Evolutionary conservation across 2,113 vertebrate genomes (phyloP).

Genomic region (Istiophorus platypterus): DNA sequence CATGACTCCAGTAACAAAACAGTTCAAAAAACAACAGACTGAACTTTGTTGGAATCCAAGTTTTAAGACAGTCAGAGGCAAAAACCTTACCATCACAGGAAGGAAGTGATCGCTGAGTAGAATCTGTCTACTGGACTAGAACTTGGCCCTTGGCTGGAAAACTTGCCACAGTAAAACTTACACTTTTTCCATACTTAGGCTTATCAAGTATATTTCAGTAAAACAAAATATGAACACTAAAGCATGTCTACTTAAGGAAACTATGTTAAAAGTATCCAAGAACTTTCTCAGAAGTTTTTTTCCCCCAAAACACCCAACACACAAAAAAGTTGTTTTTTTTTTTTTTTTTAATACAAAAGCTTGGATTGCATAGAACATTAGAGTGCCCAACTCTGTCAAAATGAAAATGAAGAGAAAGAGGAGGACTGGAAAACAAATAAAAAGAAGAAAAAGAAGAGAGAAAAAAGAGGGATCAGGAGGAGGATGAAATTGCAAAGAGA

Average conservation of each 20-base stretch:
- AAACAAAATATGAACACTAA: background rate
- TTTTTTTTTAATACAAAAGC: constrained; percentile 16
- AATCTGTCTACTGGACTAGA: background rate
- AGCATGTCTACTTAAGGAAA: constrained; percentile 2
- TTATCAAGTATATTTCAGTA: background rate
- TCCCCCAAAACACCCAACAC: background rate
- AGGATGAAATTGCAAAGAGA: background rate
- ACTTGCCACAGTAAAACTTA: background rate
- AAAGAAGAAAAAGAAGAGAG: background rate
- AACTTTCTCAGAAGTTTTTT: background rate
- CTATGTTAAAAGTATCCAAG: background rate
- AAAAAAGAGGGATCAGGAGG: background rate
- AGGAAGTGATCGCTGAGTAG: background rate
- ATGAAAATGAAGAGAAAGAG: background rate
- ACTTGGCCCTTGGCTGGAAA: background rate
- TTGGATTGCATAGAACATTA: background rate
- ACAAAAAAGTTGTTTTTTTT: too few relatives aligned
- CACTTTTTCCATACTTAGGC: background rate
- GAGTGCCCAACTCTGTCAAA: constrained; percentile 21
- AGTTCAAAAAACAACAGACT: background rate
- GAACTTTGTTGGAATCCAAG: background rate
- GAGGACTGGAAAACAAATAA: constrained; percentile 2
- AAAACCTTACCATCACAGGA: background rate
- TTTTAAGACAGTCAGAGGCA: background rate
- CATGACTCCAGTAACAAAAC: background rate